Evolutionary conservation across 2,888 invertebrate species (phyloP).

Genomic region (Pecten maximus): DNA sequence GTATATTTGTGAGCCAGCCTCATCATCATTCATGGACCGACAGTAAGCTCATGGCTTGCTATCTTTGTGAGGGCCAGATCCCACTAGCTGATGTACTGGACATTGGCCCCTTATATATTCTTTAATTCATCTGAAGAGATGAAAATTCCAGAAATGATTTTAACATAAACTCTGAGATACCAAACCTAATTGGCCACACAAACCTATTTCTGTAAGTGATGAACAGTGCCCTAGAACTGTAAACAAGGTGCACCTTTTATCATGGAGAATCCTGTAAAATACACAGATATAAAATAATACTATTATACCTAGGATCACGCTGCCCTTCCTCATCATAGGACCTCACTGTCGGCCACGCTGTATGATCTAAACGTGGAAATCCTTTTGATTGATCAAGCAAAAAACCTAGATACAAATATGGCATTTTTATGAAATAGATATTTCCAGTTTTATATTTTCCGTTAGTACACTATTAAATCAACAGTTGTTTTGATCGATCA

Average conservation of each 20-base stretch:
- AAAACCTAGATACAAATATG: neutral
- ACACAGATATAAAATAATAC: neutral
- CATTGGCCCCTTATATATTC: neutral
- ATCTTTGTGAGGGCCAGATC: too few relatives aligned
- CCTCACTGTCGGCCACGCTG: neutral
- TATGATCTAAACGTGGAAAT: neutral
- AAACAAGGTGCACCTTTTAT: neutral
- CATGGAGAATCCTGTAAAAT: neutral
- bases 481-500: neutral
- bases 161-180: neutral
- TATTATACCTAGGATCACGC: neutral
- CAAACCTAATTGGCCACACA: neutral
- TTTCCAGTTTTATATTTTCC: neutral
- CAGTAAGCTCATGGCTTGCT: too few relatives aligned
- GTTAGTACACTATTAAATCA: neutral
- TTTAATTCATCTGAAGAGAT: neutral
- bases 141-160: neutral
- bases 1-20: too few relatives aligned
- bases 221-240: neutral
- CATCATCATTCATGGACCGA: too few relatives aligned
- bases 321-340: neutral
- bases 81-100: neutral
- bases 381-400: constrained; percentile 12
- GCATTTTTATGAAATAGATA: neutral
- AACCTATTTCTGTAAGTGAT: neutral